A percentile compares a stretch with the other conserved stretches of the same genome.
Conservation (phyloP, 2,797 vertebrate genomes). For the Enteromius viviparus region DNA sequence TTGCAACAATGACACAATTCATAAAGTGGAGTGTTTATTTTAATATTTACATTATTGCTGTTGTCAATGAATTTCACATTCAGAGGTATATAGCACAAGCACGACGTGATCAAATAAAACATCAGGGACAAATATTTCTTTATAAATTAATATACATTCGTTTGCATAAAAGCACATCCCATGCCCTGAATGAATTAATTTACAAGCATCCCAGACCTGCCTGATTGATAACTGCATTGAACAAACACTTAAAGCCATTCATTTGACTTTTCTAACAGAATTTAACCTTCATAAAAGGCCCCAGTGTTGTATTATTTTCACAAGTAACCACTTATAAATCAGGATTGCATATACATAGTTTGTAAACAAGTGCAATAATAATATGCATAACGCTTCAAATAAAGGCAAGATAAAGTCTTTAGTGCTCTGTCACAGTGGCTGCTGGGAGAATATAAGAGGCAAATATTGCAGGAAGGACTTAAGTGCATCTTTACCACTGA, state of each 20-base stretch:
- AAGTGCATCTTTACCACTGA: background rate
- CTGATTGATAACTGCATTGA: background rate
- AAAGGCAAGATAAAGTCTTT: background rate
- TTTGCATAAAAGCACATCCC: background rate
- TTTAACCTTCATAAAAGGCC: background rate
- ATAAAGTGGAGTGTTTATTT: conserved; percentile 23
- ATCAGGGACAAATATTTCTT: background rate
- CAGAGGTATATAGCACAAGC: conserved; percentile 1
- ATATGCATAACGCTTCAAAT: background rate
- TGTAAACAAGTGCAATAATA: conserved; percentile 18
- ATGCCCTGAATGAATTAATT: background rate
- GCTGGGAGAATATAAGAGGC: background rate
- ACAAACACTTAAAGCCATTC: conserved; percentile 4
- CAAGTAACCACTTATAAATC: background rate
- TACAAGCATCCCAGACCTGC: background rate
- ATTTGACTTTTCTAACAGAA: background rate
- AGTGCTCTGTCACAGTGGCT: conserved; percentile 12
- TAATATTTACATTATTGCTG: conserved; percentile 42
- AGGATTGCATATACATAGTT: conserved; percentile 15
- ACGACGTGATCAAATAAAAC: background rate
- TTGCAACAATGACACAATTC: background rate
- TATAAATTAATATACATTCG: conserved; percentile 1
- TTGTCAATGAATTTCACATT: conserved; percentile 17
- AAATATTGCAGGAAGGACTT: background rate
- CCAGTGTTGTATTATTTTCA: background rate